Conservation (phyloP, 1,140 invertebrate genomes). For the Maconellicoccus hirsutus region DNA sequence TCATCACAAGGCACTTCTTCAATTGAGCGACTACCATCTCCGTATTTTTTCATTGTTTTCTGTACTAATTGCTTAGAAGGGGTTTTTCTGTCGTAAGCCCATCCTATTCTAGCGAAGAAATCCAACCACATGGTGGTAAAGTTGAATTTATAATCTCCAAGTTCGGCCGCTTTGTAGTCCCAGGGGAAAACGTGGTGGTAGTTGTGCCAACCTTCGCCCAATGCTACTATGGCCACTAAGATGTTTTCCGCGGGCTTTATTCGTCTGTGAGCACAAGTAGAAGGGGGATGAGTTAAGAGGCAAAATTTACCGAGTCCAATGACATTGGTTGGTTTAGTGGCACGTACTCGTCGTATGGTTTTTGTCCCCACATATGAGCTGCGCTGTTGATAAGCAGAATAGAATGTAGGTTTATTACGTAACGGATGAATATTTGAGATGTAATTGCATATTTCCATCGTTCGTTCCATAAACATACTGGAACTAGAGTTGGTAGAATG, state of each 20-base stretch:
- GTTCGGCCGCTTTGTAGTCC: slow-evolving; percentile 77
- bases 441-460: slow-evolving; percentile 45
- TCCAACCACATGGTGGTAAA: slow-evolving; percentile 75
- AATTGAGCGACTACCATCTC: not conserved
- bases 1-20: not conserved
- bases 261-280: slow-evolving; percentile 50
- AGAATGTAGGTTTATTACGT: slow-evolving; percentile 60
- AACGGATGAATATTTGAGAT: slow-evolving; percentile 54
- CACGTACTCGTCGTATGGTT: slow-evolving; percentile 65
- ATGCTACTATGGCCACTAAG: slow-evolving; percentile 51
- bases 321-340: no score
- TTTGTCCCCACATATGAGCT: slow-evolving; percentile 68
- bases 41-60: slow-evolving; percentile 30
- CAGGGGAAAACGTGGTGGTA: slow-evolving; percentile 91
- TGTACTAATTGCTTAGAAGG: slow-evolving; percentile 50
- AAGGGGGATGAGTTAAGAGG: no score
- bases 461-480: slow-evolving; percentile 64
- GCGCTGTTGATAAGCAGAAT: slow-evolving; percentile 86
- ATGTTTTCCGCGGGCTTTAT: slow-evolving; percentile 62
- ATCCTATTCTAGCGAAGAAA: slow-evolving; percentile 66
- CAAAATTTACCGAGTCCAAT: no score
- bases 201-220: slow-evolving; percentile 86
- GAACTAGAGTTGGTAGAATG: slow-evolving; percentile 60
- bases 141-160: slow-evolving; percentile 67
- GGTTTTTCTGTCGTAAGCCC: slow-evolving; percentile 63